A percentile compares a stretch with the other conserved stretches of the same genome.
phyloP scores from a whole-genome alignment of 1,140 invertebrate species.

The Drosophila subobscura region DNA sequence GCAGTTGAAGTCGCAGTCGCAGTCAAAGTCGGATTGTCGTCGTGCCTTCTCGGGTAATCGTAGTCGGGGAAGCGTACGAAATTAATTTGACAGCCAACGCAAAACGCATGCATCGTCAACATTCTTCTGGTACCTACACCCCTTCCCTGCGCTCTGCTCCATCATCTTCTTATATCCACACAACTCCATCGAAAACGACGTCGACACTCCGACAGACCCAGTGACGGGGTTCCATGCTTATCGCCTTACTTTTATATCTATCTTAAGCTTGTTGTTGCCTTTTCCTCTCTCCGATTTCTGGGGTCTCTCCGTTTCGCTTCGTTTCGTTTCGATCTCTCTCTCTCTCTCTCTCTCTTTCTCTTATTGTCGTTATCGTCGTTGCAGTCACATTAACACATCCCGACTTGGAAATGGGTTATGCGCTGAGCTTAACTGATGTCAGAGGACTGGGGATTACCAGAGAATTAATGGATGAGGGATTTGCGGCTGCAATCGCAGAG shows the following conservation, averaged over 20 bases:
- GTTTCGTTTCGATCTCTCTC: conserved; percentile 7
- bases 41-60: conserved; percentile 37
- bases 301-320: conserved; percentile 6
- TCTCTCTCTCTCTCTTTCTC: neutral
- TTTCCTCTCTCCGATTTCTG: conserved; percentile 4
- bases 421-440: conserved; percentile 50
- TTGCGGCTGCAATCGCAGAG: conserved; percentile 4
- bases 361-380: conserved; percentile 66
- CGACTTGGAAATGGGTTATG: conserved; percentile 70
- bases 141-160: neutral
- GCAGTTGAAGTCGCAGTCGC: conserved; percentile 43
- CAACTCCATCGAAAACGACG: conserved; percentile 28
- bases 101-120: conserved; percentile 74
- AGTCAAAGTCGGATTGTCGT: conserved; percentile 55
- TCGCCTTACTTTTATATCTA: conserved; percentile 73
- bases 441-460: conserved; percentile 39
- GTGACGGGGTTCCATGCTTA: conserved; percentile 56
- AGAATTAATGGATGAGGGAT: conserved; percentile 37
- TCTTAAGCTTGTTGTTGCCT: conserved; percentile 70
- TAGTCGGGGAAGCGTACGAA: conserved; percentile 58
- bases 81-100: conserved; percentile 81
- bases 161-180: conserved; percentile 4
- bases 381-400: conserved; percentile 76
- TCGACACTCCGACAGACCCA: conserved; percentile 34
- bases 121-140: conserved; percentile 25